phyloP scores from a whole-genome alignment of 30 jellyfish, hydroid and myxozoan genomes.

The Hydra vulgaris region DNA sequence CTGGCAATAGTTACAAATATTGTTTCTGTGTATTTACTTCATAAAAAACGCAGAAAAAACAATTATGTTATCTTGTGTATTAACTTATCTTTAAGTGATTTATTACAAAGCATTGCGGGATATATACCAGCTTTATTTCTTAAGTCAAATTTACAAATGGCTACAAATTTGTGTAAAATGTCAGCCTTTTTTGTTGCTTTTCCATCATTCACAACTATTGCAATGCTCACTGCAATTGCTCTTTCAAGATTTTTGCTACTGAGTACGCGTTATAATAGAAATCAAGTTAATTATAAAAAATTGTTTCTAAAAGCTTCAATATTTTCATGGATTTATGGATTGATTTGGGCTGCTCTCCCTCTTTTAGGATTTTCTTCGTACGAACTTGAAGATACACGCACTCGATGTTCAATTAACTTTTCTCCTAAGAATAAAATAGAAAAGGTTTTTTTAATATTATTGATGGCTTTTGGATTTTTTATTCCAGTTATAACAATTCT shows the following conservation, averaged over 20 bases:
- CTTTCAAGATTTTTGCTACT: neutral
- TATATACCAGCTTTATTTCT: neutral
- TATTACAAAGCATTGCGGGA: neutral
- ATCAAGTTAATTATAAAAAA: neutral
- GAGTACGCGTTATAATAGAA: neutral
- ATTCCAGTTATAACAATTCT: neutral
- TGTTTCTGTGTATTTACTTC: too few relatives aligned
- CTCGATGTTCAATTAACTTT: neutral
- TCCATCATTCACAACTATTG: neutral
- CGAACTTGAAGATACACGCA: neutral
- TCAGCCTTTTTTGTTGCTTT: neutral
- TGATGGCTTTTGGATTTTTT: neutral
- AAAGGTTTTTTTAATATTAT: neutral
- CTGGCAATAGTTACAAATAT: too few relatives aligned
- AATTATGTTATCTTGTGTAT: neutral
- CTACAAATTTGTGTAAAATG: neutral
- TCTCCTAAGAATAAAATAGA: neutral
- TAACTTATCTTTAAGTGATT: neutral
- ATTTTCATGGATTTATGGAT: neutral
- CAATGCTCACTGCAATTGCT: neutral
- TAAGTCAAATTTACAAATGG: neutral
- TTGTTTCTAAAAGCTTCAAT: neutral
- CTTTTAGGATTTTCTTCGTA: neutral
- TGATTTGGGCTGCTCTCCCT: neutral
- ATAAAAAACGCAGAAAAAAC: neutral